Base-by-base conservation (phyloP, 2,797 vertebrate genomes). In the Gouania willdenowi region DNA sequence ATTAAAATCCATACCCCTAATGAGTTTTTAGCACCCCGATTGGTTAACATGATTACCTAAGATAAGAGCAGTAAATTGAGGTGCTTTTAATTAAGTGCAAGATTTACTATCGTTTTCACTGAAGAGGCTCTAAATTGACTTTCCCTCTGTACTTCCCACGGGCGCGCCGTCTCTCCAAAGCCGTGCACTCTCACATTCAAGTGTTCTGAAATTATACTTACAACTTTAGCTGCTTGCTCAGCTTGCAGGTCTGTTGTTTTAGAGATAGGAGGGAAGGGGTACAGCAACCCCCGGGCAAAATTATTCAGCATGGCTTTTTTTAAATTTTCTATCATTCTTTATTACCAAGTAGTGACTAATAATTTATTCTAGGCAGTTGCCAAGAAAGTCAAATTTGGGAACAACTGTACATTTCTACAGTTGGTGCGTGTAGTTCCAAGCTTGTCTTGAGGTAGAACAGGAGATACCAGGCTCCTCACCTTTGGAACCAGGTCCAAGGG, bases 1-100 rank as follows among this genome's bases (percentile, higher is more conserved):
- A 89, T 87, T 87, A 88, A 86, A 89, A 87, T 87, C 86, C 69
- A 89, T 86, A 86, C 60, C 53, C 77, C 72, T 87, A 89, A 88
- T 87, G 83, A 78, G 79, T 78, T 87, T 85, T 77, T 77, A 79
- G 75, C 66, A 72, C 66, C 61, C 68, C 74, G 82, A 75, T 79
- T 87, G 83, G 77, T 87, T 86, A 82, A 87, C 83, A 86, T 86
- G 82, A 87, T 89, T 86, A 85, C 80, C 65, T 75, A 65, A 81
- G 85, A 88, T 88, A 88, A 83, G 73, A 81, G 59, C 75, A 63
- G 79, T 87, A 86, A 84, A 88, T 85, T 79, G 65, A 60, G 66
- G 58, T 75, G 47, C 67, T 79, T 87, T 86, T 88, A 87, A 89
- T 89, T 86, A 89, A 87, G 82, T 77, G 56, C 48, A 81, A 72